These are phyloP conservation scores for Labeo rohita DNA, from an alignment of 2,113 vertebrate genomes.

Conservation along the genomic window DNA sequence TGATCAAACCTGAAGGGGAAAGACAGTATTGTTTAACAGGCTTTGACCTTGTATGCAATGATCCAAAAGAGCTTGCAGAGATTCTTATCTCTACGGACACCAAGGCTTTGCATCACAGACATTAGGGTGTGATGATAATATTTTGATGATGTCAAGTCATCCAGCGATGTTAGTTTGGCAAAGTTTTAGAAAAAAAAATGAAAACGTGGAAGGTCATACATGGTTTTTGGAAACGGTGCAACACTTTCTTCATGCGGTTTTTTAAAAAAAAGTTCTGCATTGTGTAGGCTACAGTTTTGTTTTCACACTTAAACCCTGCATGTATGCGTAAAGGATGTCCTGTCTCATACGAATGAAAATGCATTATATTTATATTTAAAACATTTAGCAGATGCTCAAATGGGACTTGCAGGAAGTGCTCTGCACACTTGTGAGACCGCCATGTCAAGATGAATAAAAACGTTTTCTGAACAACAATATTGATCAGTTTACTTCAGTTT, in stretches of 20 bases:
- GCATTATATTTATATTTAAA: neutral
- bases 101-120: neutral
- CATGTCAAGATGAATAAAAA: neutral
- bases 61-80: neutral
- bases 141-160: neutral
- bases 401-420: neutral
- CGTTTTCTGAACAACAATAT: too few species aligned
- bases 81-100: neutral
- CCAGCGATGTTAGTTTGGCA: neutral
- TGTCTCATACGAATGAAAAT: neutral
- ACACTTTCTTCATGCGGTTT: neutral
- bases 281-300: neutral
- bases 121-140: neutral
- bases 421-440: neutral
- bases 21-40: neutral
- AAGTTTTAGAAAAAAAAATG: neutral
- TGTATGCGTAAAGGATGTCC: neutral
- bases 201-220: neutral
- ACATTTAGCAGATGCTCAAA: neutral
- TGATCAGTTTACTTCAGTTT: too few species aligned
- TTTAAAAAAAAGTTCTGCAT: neutral
- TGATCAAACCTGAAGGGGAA: neutral
- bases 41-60: conserved; percentile 47
- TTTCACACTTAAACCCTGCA: neutral
- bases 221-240: neutral